Percentiles rank a stretch among this genome's conserved stretches.
These are phyloP conservation scores for Dryobotodes eremita DNA, from an alignment of 2,888 invertebrate species.

Conservation along the genomic window DNA sequence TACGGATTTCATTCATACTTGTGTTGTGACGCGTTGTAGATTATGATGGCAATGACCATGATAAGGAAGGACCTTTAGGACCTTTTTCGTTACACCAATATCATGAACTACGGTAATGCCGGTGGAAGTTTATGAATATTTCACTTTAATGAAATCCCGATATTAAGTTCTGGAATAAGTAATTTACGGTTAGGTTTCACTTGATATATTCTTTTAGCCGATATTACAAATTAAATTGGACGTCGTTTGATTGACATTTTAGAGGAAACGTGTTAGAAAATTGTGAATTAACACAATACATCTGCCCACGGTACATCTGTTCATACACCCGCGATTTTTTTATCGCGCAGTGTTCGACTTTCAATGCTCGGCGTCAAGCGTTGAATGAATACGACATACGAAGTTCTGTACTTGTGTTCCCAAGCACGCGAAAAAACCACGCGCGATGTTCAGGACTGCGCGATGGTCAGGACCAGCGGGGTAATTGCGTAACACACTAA, in stretches of 20 bases:
- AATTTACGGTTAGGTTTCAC: not conserved
- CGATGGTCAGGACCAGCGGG: too few relatives aligned
- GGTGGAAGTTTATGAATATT: not conserved
- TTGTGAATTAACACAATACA: slow-evolving; percentile 20
- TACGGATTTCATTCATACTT: not conserved
- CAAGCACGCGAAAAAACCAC: too few relatives aligned
- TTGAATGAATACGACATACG: too few relatives aligned
- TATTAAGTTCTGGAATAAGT: not conserved
- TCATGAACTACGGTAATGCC: not conserved
- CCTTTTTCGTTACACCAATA: not conserved
- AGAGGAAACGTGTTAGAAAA: slow-evolving; percentile 20
- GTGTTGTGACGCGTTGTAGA: too few relatives aligned
- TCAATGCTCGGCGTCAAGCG: too few relatives aligned
- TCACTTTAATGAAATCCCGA: not conserved
- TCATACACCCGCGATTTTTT: too few relatives aligned
- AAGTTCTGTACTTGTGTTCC: too few relatives aligned
- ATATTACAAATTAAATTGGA: slow-evolving; percentile 10
- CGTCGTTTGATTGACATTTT: slow-evolving; percentile 20
- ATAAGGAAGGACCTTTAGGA: too few relatives aligned
- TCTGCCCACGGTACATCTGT: too few relatives aligned
- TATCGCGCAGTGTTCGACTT: too few relatives aligned
- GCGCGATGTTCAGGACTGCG: too few relatives aligned
- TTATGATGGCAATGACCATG: not conserved
- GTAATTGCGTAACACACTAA: too few relatives aligned
- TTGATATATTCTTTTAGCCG: not conserved